Percentiles rank a stretch among this genome's conserved stretches.
phyloP scores from a whole-genome alignment of 2,797 vertebrate genomes.

The Aldrovandia affinis region DNA sequence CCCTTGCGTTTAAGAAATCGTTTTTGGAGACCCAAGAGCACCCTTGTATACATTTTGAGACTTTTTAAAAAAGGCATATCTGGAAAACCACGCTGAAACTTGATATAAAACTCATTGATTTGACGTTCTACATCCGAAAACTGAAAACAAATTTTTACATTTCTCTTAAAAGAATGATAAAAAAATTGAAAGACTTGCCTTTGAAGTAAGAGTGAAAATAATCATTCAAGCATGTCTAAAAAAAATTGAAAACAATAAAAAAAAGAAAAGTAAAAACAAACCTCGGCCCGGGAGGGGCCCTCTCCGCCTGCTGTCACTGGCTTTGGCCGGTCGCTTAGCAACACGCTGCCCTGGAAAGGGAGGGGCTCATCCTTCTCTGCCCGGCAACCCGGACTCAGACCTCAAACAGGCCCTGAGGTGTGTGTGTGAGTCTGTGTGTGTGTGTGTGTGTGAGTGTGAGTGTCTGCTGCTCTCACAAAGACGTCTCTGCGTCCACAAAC shows the following conservation, averaged over 20 bases:
- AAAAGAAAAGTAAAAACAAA: slow-evolving; percentile 23
- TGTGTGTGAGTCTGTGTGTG: slow-evolving; percentile 4
- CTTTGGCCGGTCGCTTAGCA: slow-evolving; percentile 29
- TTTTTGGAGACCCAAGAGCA: not conserved
- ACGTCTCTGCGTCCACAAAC: slow-evolving; percentile 83
- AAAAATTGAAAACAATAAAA: slow-evolving; percentile 13
- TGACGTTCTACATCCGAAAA: not conserved
- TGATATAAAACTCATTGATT: not conserved
- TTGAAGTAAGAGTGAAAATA: slow-evolving; percentile 44
- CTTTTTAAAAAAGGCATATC: not conserved
- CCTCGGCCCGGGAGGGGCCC: slow-evolving; percentile 48
- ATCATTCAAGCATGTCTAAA: slow-evolving; percentile 23
- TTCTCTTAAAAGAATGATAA: slow-evolving; percentile 43
- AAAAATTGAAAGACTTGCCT: slow-evolving; percentile 29
- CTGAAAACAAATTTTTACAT: not conserved
- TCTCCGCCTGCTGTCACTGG: slow-evolving; percentile 59
- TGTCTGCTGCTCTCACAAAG: slow-evolving; percentile 73
- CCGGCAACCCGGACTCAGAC: not conserved
- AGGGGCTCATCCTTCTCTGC: not conserved
- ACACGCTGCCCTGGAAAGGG: not conserved
- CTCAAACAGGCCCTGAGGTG: slow-evolving; percentile 5
- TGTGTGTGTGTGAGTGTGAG: not conserved
- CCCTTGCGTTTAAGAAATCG: not conserved
- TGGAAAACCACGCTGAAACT: not conserved
- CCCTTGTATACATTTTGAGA: not conserved